phyloP scores from a whole-genome alignment of 2,797 vertebrate genomes.

The Bradypus variegatus region DNA sequence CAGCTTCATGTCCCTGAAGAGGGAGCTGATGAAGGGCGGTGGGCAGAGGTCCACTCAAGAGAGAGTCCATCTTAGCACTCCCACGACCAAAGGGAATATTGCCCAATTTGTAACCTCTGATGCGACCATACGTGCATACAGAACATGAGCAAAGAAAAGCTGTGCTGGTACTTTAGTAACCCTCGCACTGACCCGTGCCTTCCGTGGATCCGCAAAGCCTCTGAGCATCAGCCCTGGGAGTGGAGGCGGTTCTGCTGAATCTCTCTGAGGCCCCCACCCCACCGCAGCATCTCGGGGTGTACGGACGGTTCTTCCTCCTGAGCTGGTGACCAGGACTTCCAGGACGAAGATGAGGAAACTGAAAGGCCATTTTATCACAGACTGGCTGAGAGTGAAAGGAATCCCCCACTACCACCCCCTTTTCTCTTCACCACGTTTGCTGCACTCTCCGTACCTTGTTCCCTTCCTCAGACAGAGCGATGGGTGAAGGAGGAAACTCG shows the following conservation, averaged over 20 bases:
- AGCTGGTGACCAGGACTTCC: neutral
- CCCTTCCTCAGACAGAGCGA: neutral
- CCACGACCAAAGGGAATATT: neutral
- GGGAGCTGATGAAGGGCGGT: neutral
- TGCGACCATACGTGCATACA: no score
- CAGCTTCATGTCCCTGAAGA: neutral
- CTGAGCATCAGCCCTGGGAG: neutral
- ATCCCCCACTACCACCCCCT: no score
- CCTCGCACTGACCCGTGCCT: no score
- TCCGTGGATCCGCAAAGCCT: neutral
- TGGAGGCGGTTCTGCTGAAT: neutral
- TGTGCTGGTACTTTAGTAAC: neutral
- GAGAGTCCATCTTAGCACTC: neutral
- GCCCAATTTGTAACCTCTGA: neutral
- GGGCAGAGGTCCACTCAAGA: neutral
- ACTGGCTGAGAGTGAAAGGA: accelerated
- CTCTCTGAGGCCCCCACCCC: neutral
- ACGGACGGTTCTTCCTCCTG: neutral
- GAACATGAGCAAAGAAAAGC: neutral
- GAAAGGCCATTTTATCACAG: neutral
- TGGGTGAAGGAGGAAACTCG: neutral
- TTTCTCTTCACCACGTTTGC: neutral
- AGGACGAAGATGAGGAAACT: accelerated
- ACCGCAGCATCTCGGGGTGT: neutral
- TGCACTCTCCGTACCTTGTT: no score